Conservation (phyloP, 2,888 invertebrate genomes). For the Timandra comae region DNA sequence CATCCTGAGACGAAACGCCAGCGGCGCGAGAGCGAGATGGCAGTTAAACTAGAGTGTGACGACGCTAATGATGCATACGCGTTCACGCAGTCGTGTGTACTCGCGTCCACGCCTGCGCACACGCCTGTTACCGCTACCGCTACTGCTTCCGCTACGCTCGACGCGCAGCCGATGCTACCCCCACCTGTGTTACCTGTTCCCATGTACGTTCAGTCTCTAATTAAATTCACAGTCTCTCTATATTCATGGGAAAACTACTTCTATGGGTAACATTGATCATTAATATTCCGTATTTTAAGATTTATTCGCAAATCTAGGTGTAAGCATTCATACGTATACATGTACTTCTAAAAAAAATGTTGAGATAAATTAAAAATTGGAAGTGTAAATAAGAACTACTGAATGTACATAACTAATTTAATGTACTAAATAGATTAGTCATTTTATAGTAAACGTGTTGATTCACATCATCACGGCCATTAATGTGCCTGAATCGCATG, state of each 20-base stretch:
- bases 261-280: no score
- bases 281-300: no score
- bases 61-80: constrained; percentile 82
- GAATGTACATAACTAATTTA: no score
- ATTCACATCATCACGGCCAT: constrained; percentile 25
- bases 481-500: constrained; percentile 30
- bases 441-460: background rate
- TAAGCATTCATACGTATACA: no score
- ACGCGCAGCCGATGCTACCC: constrained; percentile 24
- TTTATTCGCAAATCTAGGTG: no score
- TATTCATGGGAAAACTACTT: no score
- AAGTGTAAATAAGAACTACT: no score
- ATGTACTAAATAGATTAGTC: no score
- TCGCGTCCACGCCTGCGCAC: constrained; percentile 28
- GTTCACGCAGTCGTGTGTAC: constrained; percentile 74
- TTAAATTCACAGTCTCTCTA: constrained; percentile 6
- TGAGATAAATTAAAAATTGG: no score
- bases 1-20: constrained; percentile 67
- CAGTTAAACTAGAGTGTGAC: constrained; percentile 84
- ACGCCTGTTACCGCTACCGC: constrained; percentile 51
- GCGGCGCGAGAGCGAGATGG: constrained; percentile 78
- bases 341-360: no score
- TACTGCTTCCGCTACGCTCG: constrained; percentile 52
- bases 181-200: constrained; percentile 27
- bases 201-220: constrained; percentile 35